Conservation (phyloP, 2,797 vertebrate species). For the Tapirus indicus region DNA sequence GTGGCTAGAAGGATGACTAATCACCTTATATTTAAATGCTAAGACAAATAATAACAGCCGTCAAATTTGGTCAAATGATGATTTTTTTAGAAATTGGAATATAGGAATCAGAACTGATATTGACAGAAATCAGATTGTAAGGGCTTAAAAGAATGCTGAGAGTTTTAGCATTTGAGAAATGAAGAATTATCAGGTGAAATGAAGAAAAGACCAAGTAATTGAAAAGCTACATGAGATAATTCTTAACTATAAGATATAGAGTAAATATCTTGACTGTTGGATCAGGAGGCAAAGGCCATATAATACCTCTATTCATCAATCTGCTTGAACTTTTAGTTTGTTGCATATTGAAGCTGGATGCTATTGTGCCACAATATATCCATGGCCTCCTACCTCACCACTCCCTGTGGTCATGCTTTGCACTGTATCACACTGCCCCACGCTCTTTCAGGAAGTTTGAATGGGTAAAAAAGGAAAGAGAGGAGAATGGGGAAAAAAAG, state of each 20-base stretch:
- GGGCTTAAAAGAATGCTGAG: neutral
- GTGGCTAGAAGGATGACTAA: neutral
- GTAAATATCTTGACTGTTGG: neutral
- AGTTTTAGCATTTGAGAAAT: neutral
- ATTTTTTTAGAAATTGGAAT: neutral
- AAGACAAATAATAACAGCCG: neutral
- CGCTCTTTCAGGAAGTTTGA: neutral
- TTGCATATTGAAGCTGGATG: neutral
- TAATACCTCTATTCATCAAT: neutral
- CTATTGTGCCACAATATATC: neutral
- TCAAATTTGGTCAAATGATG: neutral
- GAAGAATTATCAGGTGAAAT: neutral
- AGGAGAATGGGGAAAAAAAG: neutral
- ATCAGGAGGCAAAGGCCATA: neutral
- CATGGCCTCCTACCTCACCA: neutral
- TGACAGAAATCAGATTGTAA: neutral
- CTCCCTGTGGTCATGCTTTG: neutral
- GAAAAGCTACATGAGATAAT: neutral
- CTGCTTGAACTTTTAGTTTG: neutral
- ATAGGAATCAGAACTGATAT: neutral
- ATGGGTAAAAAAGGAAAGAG: neutral
- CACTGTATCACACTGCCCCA: accelerated
- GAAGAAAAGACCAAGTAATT: neutral
- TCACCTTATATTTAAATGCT: neutral
- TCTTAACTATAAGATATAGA: neutral